phyloP scores from a whole-genome alignment of 2,113 vertebrate genomes.

The Tyto alba region DNA sequence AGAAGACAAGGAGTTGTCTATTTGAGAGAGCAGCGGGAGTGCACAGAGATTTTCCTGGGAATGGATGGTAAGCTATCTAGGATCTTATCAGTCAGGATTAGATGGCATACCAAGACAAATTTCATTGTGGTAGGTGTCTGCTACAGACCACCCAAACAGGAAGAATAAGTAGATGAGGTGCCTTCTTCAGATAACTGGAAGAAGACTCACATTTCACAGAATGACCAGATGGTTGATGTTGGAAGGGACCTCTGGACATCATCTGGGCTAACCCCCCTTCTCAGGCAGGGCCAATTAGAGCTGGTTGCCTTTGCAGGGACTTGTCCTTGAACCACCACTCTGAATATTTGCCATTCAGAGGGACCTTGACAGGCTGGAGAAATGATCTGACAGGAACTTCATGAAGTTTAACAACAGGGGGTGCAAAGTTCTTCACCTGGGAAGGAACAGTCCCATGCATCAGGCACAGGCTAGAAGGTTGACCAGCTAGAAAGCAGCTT shows the following conservation, averaged over 20 bases:
- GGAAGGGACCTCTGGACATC: neutral
- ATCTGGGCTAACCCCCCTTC: neutral
- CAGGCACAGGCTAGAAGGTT: neutral
- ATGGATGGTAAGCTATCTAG: neutral
- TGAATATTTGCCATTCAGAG: neutral
- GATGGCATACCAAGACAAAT: neutral
- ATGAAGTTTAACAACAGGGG: neutral
- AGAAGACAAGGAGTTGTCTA: neutral
- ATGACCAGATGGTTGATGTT: neutral
- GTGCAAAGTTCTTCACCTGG: neutral
- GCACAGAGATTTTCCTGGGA: neutral
- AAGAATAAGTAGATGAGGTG: neutral
- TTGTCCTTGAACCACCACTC: neutral
- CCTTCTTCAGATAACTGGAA: neutral
- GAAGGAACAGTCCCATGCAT: neutral
- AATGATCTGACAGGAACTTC: neutral
- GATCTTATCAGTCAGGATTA: neutral
- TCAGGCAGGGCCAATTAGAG: neutral
- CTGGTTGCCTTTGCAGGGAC: neutral
- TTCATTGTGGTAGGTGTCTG: neutral
- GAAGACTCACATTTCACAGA: neutral
- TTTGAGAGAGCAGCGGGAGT: neutral
- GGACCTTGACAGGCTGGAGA: neutral
- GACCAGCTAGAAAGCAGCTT: neutral
- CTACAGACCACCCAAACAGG: neutral